Base-by-base conservation (phyloP, 2,113 vertebrate genomes). In the Crypturellus undulatus region DNA sequence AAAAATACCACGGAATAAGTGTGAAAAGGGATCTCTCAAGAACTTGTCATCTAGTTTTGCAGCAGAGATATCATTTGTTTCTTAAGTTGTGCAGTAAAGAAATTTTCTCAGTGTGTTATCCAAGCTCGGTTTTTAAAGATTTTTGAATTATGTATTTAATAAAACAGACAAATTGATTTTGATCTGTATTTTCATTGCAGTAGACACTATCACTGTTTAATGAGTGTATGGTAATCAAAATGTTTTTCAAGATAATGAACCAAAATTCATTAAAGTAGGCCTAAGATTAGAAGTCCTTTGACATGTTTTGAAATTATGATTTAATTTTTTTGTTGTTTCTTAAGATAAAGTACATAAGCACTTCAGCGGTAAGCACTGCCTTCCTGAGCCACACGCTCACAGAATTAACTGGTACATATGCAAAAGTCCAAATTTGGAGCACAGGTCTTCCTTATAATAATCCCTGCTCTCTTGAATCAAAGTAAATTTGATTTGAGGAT, bases 11-110 rank as follows among this genome's bases (percentile, higher is more conserved):
- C 72, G 49, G 72, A 67, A 56, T 68, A 92, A 93, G 89, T 95
- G 84, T 96, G 93, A 94, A 96, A 96, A 97, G 91, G 91, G 94
- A 92, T 97, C 67, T 94, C 69, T 96, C 90, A 87, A 96, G 82
- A 98, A 94, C 79, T 87, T 96, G 68, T 91, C n/a, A 2, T 95
- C 83, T 94, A 83, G 81, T 96, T 98, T 96, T 95, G 87, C 97
- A 96, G 95, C 79, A 91, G 30, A 92, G 80, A 70, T 95, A 17
- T 96, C 67, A 73, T 96, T 97, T 94, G 47, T 96, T 96, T 96
- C 87, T 40, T 91, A 95, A 96, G 93, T 89, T 97, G 80, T 96
- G 38, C 16, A 34, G 88, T 97, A 89, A 95, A 78, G 36, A 59
- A 79, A 77, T 96, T 59, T 45, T 96, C 84, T 96, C 78, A 60